Percentiles rank a stretch among this genome's conserved stretches.
These are phyloP conservation scores for Ichneumoninae sp. DNA, from an alignment of 2,888 invertebrate genomes.

Conservation along the genomic window DNA sequence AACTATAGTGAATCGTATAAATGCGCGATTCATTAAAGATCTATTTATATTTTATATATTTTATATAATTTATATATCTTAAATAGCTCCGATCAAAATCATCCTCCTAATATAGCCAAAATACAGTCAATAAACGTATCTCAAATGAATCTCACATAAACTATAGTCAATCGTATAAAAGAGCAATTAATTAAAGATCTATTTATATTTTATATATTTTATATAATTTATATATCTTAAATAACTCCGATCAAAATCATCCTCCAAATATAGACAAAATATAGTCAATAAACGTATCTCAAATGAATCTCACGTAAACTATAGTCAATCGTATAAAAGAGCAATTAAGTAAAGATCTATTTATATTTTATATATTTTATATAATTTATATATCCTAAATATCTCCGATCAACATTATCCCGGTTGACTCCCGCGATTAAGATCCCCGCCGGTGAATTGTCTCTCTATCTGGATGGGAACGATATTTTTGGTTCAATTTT, in stretches of 20 bases:
- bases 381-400: slow-evolving; percentile 44
- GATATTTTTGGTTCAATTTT: slow-evolving; percentile 34
- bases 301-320: background rate
- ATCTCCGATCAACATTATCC: slow-evolving; percentile 6
- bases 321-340: slow-evolving; percentile 11
- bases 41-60: slow-evolving; percentile 31
- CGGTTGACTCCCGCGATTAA: slow-evolving; percentile 29
- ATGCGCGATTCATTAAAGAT: slow-evolving; percentile 50
- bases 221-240: slow-evolving; percentile 47
- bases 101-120: background rate
- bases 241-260: background rate
- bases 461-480: slow-evolving; percentile 11
- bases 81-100: background rate
- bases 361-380: slow-evolving; percentile 17
- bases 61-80: slow-evolving; percentile 47
- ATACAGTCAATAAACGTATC: background rate
- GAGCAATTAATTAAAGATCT: slow-evolving; percentile 46
- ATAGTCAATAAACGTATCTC: background rate
- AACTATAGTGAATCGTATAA: background rate
- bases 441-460: background rate
- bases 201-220: slow-evolving; percentile 27
- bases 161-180: slow-evolving; percentile 1
- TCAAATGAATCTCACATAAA: background rate
- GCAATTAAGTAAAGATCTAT: slow-evolving; percentile 44
- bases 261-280: background rate